phyloP scores from a whole-genome alignment of 2,797 vertebrate genomes.

The Neomorphus geoffroyi region DNA sequence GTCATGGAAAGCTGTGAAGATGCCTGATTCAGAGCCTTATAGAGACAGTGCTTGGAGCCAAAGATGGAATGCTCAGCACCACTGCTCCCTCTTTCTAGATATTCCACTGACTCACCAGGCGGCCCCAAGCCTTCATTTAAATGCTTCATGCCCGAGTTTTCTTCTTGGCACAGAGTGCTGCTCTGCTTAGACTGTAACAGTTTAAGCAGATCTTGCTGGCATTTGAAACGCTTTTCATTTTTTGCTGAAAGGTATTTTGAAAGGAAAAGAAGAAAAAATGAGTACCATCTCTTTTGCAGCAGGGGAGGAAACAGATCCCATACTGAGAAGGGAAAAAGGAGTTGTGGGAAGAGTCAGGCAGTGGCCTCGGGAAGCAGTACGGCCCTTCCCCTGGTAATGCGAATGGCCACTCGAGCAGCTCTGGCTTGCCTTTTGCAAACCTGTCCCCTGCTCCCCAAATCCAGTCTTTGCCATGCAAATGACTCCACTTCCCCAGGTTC shows the following conservation, averaged over 20 bases:
- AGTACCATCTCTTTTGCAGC: neutral
- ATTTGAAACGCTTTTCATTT: constrained; percentile 24
- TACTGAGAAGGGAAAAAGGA: neutral
- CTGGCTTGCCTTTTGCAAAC: neutral
- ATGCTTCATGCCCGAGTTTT: neutral
- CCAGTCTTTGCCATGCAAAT: neutral
- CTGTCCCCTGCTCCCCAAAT: neutral
- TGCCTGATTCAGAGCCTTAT: neutral
- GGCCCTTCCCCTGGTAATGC: neutral
- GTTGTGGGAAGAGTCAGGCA: neutral
- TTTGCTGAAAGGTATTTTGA: constrained; percentile 38
- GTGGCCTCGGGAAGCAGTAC: neutral
- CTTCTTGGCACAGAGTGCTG: constrained; percentile 15
- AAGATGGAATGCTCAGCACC: neutral
- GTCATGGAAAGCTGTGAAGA: neutral
- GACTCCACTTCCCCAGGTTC: neutral
- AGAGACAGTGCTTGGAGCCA: neutral
- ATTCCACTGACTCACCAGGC: neutral
- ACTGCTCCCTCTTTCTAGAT: neutral
- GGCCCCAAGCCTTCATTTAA: neutral
- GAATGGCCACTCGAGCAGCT: neutral
- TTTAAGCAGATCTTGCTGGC: constrained; percentile 31
- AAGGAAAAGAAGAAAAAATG: neutral
- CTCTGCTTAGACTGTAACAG: neutral
- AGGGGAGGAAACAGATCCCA: neutral